Base-by-base conservation (phyloP, 2,888 invertebrate genomes). In the Dichetophora obliterata region DNA sequence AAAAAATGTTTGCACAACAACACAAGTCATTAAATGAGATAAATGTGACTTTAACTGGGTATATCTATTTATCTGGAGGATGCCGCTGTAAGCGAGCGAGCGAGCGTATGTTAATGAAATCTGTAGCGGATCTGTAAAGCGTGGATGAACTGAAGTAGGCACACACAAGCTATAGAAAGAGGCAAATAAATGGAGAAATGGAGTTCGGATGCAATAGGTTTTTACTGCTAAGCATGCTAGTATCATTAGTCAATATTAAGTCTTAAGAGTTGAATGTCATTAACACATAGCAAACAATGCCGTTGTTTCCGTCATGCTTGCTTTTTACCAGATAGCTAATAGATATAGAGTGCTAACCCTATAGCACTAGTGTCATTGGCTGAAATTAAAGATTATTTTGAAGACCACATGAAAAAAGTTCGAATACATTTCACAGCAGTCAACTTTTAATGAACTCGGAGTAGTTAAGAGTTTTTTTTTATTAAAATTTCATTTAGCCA, bases 41-140 rank as follows among this genome's bases (percentile, higher is more conserved):
- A 54, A 74, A 74, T 74, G 74, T 19, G 52, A 74, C 24, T 65
- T 74, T 74, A 66, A 74, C 65, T 66, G 74, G 37, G 34, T 54
- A 24, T 59, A 52, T 52, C 66, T 65, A 24, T 11, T 14, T 43
- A 52, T 52, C 54, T 65, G 43, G 24, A 66, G 54, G 54, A 65
- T 34, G 50, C 50, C 22, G n/a, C 57, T 66, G 34, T 14, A n/a
- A 19, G 11, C n/a, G 63, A 31, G 22, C 4, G 34, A 34, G 31
- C 27, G 19, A 3, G 22, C 22, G 24, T n/a, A 34, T 54, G 57
- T 24, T 65, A 65, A 66, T 66, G 66, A 74, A 74, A 66, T 54
- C 54, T 24, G 31, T 9, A 27, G 59, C 5, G 59, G 14, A 59
- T 59, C 27, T 24, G 16, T 27, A 24, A 22, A 59, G 8, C 57